Conservation (phyloP, 2,113 vertebrate genomes). For the Rhinopomastus cyanomelas region DNA sequence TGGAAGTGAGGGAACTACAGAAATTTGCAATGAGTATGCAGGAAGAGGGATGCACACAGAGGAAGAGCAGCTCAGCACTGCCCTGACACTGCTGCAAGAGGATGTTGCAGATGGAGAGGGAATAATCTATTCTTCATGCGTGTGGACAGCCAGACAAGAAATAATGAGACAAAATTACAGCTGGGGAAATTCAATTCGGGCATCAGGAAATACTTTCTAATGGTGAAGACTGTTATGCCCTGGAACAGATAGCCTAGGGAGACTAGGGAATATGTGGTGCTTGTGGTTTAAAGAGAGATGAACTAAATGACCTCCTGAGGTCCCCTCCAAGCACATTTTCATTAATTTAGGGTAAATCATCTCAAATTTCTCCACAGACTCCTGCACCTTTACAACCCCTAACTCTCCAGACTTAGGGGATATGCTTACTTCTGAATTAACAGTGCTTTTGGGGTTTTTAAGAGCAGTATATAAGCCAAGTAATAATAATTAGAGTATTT, state of each 20-base stretch:
- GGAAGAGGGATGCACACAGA: neutral
- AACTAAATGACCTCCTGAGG: neutral
- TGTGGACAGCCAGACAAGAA: neutral
- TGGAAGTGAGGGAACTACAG: neutral
- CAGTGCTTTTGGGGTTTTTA: neutral
- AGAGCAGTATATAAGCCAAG: neutral
- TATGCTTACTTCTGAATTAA: neutral
- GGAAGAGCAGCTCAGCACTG: neutral
- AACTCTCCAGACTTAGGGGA: neutral
- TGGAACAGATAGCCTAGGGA: conserved; percentile 5
- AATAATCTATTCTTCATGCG: conserved; percentile 6
- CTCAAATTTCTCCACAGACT: neutral
- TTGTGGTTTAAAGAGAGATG: conserved; percentile 1
- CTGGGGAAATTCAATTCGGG: conserved; percentile 37
- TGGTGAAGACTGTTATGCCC: neutral
- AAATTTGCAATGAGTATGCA: neutral
- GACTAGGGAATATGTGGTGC: neutral
- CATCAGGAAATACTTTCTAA: conserved; percentile 52
- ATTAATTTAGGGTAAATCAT: neutral
- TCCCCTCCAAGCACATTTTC: neutral
- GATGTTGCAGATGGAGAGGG: conserved; percentile 27
- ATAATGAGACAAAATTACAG: conserved; percentile 33
- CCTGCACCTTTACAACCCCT: neutral
- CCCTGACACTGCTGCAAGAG: neutral
- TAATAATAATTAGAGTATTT: neutral